These are phyloP conservation scores for Solenopsis fugax DNA, from an alignment of 1,140 invertebrate species.

Conservation along the genomic window DNA sequence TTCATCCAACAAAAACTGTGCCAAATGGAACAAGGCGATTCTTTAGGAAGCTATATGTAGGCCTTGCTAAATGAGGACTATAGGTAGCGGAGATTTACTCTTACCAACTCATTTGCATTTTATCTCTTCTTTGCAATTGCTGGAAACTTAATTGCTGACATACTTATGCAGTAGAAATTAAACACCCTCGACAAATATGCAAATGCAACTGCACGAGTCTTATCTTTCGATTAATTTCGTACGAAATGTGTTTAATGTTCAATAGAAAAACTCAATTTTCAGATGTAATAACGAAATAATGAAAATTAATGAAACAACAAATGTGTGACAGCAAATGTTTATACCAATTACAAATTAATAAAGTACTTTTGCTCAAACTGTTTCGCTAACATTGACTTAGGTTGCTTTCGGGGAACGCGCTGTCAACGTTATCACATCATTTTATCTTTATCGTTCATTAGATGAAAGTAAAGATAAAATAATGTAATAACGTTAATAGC, in stretches of 20 bases:
- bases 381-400: not conserved
- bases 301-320: conserved; percentile 19
- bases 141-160: conserved; percentile 27
- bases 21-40: conserved; percentile 38
- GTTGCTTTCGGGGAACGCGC: too few relatives aligned
- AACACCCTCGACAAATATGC: not conserved
- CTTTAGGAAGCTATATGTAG: not conserved
- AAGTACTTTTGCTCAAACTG: not conserved
- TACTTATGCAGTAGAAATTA: not conserved
- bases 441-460: too few relatives aligned
- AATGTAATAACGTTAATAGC: too few relatives aligned
- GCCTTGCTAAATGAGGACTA: conserved; percentile 25
- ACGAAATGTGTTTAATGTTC: not conserved
- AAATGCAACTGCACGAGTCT: not conserved
- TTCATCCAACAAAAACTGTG: conserved; percentile 49
- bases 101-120: conserved; percentile 30
- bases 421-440: too few relatives aligned
- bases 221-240: not conserved
- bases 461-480: too few relatives aligned
- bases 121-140: conserved; percentile 25
- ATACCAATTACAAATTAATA: conserved; percentile 11
- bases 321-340: not conserved
- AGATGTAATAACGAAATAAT: not conserved
- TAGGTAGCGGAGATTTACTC: conserved; percentile 19
- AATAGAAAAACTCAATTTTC: not conserved